These are phyloP conservation scores for Phalacrocorax carbo DNA, from an alignment of 2,113 vertebrate species.

Conservation along the genomic window DNA sequence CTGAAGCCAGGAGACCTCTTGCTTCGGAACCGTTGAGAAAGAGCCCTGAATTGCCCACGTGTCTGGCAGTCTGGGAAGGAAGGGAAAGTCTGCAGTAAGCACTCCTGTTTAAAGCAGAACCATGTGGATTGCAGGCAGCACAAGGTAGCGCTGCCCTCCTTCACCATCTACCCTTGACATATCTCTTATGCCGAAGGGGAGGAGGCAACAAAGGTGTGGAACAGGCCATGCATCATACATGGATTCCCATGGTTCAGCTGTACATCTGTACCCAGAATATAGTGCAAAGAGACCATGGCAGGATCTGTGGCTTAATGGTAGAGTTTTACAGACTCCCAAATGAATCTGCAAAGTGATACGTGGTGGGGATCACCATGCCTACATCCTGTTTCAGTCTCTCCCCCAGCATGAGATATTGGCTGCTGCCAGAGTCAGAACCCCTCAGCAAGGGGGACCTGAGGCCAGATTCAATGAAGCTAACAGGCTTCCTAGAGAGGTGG, in stretches of 20 bases:
- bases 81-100: neutral
- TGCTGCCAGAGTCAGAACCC: neutral
- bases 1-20: slow-evolving; percentile 71
- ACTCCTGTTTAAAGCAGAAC: neutral
- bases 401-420: neutral
- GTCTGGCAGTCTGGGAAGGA: slow-evolving; percentile 55
- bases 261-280: neutral
- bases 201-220: neutral
- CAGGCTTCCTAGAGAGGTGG: neutral
- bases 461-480: neutral
- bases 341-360: rapidly evolving
- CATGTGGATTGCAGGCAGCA: neutral
- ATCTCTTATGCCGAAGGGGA: neutral
- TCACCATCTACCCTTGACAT: neutral
- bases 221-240: neutral
- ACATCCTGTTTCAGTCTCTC: neutral
- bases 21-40: slow-evolving; percentile 64
- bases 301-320: neutral
- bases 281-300: neutral
- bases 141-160: neutral
- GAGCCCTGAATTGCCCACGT: slow-evolving; percentile 61
- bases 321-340: neutral
- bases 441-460: neutral
- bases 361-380: neutral
- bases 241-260: neutral